Evolutionary conservation across 2,888 invertebrate genomes (phyloP).

Genomic region (Melipona beecheii): DNA sequence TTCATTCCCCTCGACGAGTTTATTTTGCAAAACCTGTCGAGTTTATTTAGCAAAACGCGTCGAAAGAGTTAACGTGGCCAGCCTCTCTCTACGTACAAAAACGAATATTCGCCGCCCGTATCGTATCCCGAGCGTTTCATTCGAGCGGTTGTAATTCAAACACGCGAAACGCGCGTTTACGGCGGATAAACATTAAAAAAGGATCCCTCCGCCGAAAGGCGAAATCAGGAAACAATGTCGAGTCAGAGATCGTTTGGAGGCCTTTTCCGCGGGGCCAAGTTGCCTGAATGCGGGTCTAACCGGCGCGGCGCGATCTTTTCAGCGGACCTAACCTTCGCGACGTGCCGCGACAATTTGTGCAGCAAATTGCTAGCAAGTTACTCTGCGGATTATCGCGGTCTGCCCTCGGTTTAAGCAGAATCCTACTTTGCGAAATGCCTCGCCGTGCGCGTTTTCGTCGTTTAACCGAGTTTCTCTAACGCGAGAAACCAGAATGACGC

Average conservation of each 20-base stretch:
- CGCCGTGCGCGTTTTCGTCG: neutral
- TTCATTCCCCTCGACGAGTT: neutral
- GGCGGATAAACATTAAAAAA: conserved; percentile 10
- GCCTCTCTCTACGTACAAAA: neutral
- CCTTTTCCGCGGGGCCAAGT: conserved; percentile 23
- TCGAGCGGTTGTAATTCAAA: neutral
- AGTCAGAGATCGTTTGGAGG: conserved; percentile 33
- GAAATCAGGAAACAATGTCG: conserved; percentile 38
- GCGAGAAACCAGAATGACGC: too few species aligned
- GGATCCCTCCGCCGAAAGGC: neutral
- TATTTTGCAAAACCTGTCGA: too few species aligned
- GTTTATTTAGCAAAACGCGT: neutral
- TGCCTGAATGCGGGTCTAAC: conserved; percentile 27
- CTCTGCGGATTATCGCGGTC: conserved; percentile 31
- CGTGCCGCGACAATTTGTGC: conserved; percentile 29
- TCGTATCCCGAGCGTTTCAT: too few species aligned
- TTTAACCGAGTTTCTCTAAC: neutral
- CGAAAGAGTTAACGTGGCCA: neutral
- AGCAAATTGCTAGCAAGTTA: conserved; percentile 43
- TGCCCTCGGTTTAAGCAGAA: conserved; percentile 11
- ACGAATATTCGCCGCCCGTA: neutral
- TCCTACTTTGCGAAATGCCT: conserved; percentile 22
- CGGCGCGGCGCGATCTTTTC: conserved; percentile 39
- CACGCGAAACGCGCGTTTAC: conserved; percentile 2
- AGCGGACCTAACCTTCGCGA: conserved; percentile 28